These are phyloP conservation scores for Girardinus metallicus DNA, from an alignment of 2,797 vertebrate genomes.

Conservation along the genomic window DNA sequence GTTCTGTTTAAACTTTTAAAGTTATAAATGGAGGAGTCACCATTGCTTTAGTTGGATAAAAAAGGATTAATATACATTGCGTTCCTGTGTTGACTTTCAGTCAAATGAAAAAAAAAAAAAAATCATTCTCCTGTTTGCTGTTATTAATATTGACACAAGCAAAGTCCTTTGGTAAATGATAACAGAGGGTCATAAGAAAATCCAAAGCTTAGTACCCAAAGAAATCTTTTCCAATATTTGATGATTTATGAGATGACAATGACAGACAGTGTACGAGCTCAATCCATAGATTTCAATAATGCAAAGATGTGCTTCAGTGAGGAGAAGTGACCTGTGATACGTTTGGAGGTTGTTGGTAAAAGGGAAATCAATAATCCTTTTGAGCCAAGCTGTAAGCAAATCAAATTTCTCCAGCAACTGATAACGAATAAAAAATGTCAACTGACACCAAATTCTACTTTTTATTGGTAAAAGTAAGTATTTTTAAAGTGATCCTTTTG, in stretches of 20 bases:
- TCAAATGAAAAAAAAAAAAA: constrained; percentile 13
- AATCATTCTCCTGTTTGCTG: constrained; percentile 48
- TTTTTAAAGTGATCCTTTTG: constrained; percentile 42
- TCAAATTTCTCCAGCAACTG: constrained; percentile 71
- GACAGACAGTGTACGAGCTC: constrained; percentile 39
- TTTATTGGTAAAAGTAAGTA: constrained; percentile 48
- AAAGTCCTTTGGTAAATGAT: constrained; percentile 64
- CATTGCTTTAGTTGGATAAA: background rate
- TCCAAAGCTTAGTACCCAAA: constrained; percentile 33
- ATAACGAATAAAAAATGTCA: constrained; percentile 77
- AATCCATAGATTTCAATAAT: constrained; percentile 71
- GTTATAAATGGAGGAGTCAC: background rate
- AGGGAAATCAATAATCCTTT: constrained; percentile 74
- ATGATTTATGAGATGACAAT: constrained; percentile 64
- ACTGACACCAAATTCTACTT: constrained; percentile 38
- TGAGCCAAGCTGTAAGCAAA: constrained; percentile 69
- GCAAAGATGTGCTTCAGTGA: constrained; percentile 67
- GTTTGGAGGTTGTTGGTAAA: constrained; percentile 65
- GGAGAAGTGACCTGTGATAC: constrained; percentile 65
- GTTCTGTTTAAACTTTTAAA: background rate
- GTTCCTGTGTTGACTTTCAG: constrained; percentile 15
- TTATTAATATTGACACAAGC: constrained; percentile 56
- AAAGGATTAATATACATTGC: background rate
- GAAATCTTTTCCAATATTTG: constrained; percentile 52
- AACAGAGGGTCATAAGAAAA: constrained; percentile 40